A percentile compares a stretch with the other conserved stretches of the same genome.
Evolutionary conservation across 2,888 invertebrate species (phyloP).

Genomic region (Synanthedon myopaeformis): DNA sequence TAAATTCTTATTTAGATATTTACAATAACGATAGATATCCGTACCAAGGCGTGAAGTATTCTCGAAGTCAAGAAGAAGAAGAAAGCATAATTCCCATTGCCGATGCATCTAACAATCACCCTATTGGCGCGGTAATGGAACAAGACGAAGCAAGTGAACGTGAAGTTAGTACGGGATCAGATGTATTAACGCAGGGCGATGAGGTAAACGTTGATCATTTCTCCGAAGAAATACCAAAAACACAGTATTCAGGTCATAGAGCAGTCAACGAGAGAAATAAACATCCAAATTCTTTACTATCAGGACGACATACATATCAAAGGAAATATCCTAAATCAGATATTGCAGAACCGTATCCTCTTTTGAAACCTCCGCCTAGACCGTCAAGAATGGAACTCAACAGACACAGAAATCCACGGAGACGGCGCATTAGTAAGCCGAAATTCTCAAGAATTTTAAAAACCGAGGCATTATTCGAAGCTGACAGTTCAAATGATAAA

Average conservation of each 20-base stretch:
- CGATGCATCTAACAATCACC: conserved; percentile 50
- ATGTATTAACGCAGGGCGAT: conserved; percentile 33
- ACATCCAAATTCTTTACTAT: conserved; percentile 34
- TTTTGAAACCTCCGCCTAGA: conserved; percentile 53
- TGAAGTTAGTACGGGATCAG: conserved; percentile 29
- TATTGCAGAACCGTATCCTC: conserved; percentile 47
- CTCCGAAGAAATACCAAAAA: conserved; percentile 36
- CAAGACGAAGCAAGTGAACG: conserved; percentile 42
- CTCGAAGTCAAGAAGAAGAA: conserved; percentile 61
- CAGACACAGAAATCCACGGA: conserved; percentile 35
- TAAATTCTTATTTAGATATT: conserved; percentile 43
- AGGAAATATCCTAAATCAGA: conserved; percentile 46
- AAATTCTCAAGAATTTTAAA: conserved; percentile 39
- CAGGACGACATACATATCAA: conserved; percentile 32
- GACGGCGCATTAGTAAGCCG: conserved; percentile 38
- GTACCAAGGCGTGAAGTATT: conserved; percentile 57
- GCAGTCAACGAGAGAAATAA: conserved; percentile 30
- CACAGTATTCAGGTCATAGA: conserved; percentile 24
- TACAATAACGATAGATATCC: conserved; percentile 43
- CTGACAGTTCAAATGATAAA: conserved; percentile 27
- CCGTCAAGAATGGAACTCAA: conserved; percentile 24
- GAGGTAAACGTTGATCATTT: conserved; percentile 24
- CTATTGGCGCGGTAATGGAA: conserved; percentile 62
- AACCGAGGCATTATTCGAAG: conserved; percentile 46
- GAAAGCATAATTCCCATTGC: conserved; percentile 53